Evolutionary conservation across 1,140 invertebrate genomes (phyloP), one percentile per base, ranked within the genome.

Genomic region (Drosophila ananassae): DNA sequence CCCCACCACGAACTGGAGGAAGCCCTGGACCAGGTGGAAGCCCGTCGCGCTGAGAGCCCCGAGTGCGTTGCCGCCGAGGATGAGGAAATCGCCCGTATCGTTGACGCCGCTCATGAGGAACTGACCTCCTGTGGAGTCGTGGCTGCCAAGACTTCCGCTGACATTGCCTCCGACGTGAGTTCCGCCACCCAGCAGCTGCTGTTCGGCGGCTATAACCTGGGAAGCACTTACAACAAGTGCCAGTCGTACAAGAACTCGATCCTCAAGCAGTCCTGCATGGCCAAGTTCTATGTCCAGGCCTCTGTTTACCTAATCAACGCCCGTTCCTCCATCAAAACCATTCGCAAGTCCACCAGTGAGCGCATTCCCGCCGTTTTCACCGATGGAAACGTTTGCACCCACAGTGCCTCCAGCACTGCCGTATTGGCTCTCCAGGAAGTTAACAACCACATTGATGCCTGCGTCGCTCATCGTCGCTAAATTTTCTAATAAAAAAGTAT

Each of bases 31-130:
- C 53, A 69, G 13, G 48, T 90, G 48, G 89, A 91, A 50, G 41
- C 53, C 3, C 83, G 78, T 10, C 89, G 89, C 7, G 46, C 47
- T n/a, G 58, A 68, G 34, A 69, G 52, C 53, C 73, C 78, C 8
- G 59, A 75, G 25, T 91, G 89, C 57, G 89, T 91, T 24, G 89
- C 73, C 13, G 64, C 69, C 13, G 60, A 91, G 60, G 83, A 91
- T 34, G 73, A 59, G 0, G 37, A 77, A 6, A 74, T 91, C 3
- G 7, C 5, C 0, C 54, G 51, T 7, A 73, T 85, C 13, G 34
- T 91, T 28, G 73, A 89, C 12, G 48, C 12, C 2, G 84, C 77
- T 1, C 89, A 91, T 6, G 78, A 72, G 24, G 80, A 91, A 6
- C 37, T 82, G 32, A 56, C 73, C 39, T 30, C 48, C 2, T 91